Conservation (phyloP, 2,797 vertebrate species). For the Pygocentrus nattereri region DNA sequence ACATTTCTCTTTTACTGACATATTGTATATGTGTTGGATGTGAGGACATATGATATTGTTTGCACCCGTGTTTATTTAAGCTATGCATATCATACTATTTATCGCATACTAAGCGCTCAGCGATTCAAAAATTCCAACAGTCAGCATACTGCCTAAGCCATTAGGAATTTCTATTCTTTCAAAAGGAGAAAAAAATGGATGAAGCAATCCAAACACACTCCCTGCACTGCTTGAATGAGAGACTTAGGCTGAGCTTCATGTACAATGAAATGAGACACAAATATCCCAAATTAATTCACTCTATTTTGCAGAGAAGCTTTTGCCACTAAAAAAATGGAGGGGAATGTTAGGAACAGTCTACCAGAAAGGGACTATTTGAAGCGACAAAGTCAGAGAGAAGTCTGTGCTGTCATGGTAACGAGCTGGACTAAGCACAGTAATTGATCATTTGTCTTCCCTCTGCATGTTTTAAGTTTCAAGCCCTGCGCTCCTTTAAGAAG, state of each 20-base stretch:
- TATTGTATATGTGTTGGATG: slow-evolving; percentile 55
- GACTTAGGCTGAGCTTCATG: neutral
- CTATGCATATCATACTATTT: slow-evolving; percentile 56
- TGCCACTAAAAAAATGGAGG: neutral
- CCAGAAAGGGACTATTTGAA: neutral
- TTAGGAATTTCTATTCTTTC: slow-evolving; percentile 30
- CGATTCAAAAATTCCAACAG: slow-evolving; percentile 41
- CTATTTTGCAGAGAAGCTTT: neutral
- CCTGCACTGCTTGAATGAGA: slow-evolving; percentile 28
- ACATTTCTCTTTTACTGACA: slow-evolving; percentile 50
- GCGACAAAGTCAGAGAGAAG: neutral
- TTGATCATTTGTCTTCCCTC: slow-evolving; percentile 17
- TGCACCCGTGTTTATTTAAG: slow-evolving; percentile 61
- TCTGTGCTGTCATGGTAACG: neutral
- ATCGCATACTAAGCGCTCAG: slow-evolving; percentile 56
- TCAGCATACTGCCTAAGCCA: slow-evolving; percentile 43
- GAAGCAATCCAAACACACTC: slow-evolving; percentile 20
- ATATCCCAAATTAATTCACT: slow-evolving; percentile 23
- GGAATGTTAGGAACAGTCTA: neutral
- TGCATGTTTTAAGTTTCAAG: slow-evolving; percentile 61
- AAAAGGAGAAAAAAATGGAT: slow-evolving; percentile 12
- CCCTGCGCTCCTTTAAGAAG: slow-evolving; percentile 55
- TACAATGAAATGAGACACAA: neutral
- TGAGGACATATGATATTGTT: slow-evolving; percentile 59
- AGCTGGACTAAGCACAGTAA: neutral